A percentile compares a stretch with the other conserved stretches of the same genome.
Conservation (phyloP, 2,797 vertebrate genomes). For the Nyctibius grandis region DNA sequence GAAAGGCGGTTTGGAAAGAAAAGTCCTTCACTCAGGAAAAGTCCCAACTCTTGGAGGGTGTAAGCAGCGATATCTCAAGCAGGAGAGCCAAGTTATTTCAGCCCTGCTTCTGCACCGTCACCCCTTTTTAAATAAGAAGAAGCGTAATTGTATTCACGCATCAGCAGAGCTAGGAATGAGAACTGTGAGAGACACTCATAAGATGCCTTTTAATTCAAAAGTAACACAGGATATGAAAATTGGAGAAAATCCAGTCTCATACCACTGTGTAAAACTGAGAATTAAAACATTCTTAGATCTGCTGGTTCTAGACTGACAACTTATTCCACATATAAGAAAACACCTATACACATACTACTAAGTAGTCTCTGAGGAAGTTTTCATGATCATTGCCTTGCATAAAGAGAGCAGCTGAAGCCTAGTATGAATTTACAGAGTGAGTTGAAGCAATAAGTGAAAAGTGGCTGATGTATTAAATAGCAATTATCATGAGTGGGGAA, state of each 20-base stretch:
- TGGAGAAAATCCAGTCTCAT: background rate
- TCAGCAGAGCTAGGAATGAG: background rate
- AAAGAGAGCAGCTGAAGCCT: background rate
- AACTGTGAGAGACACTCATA: background rate
- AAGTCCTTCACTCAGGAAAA: background rate
- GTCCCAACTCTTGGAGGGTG: background rate
- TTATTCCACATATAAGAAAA: background rate
- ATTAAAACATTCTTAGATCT: background rate
- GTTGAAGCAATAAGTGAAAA: conserved; percentile 10
- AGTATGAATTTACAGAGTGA: background rate
- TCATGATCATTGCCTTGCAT: background rate
- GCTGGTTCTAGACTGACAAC: background rate
- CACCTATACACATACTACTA: background rate
- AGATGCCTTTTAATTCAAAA: background rate
- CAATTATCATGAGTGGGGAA: background rate
- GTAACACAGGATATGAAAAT: background rate
- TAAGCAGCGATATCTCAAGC: background rate
- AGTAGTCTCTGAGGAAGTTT: background rate
- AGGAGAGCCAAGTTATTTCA: background rate
- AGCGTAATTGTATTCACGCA: background rate
- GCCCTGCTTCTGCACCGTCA: background rate
- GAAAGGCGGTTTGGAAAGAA: background rate
- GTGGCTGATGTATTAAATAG: background rate
- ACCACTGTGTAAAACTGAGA: background rate
- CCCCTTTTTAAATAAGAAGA: background rate